Evolutionary conservation across 2,797 vertebrate species (phyloP).

Genomic region (Tokudaia muenninki): DNA sequence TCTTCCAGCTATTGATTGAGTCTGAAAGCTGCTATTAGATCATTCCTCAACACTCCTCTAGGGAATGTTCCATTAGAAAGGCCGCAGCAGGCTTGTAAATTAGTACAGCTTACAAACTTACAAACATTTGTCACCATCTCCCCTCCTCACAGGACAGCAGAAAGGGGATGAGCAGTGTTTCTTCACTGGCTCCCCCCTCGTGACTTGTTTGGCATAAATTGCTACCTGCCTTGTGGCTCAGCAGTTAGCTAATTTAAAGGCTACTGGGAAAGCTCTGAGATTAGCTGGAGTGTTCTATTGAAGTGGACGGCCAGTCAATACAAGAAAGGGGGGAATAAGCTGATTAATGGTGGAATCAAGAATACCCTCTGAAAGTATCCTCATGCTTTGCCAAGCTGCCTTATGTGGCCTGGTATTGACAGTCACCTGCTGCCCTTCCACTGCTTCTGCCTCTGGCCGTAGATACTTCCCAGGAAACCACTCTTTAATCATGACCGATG

Average conservation of each 20-base stretch:
- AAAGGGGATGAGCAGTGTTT: constrained; percentile 74
- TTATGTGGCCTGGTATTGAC: constrained; percentile 35
- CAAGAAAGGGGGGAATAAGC: constrained; percentile 43
- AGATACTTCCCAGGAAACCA: constrained; percentile 20
- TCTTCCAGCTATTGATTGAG: constrained; percentile 78
- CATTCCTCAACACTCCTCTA: constrained; percentile 60
- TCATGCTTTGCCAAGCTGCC: constrained; percentile 13
- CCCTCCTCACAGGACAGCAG: constrained; percentile 52
- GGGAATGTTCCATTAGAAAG: constrained; percentile 75
- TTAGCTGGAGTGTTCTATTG: constrained; percentile 68
- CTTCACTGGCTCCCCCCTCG: constrained; percentile 65
- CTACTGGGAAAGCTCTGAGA: constrained; percentile 73
- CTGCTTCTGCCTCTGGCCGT: constrained; percentile 47
- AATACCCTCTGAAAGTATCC: constrained; percentile 50
- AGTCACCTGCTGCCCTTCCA: neutral
- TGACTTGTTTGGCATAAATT: constrained; percentile 82
- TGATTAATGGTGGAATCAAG: constrained; percentile 71
- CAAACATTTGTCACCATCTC: constrained; percentile 72
- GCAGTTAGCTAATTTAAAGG: constrained; percentile 81
- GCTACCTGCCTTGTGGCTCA: constrained; percentile 79
- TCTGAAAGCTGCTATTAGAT: constrained; percentile 74
- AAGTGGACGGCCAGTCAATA: constrained; percentile 75
- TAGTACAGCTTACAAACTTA: constrained; percentile 74
- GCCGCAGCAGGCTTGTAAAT: constrained; percentile 78
- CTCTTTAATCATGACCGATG: constrained; percentile 49